Conservation (phyloP, 2,797 vertebrate species). For the Acrossocheilus fasciatus region DNA sequence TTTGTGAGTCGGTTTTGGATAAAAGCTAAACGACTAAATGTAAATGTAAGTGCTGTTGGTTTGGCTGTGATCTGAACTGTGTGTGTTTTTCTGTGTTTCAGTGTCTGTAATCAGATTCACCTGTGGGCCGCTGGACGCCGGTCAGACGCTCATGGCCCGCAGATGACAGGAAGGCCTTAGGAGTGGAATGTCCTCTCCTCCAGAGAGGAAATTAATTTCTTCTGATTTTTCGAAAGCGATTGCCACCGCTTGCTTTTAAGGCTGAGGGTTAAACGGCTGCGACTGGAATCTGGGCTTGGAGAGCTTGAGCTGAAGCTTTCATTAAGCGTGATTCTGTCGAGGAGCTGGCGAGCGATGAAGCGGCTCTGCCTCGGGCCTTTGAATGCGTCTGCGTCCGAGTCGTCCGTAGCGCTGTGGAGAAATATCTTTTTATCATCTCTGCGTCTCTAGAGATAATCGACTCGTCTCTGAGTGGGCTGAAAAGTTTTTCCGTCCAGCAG, state of each 20-base stretch:
- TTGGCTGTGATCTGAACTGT: neutral
- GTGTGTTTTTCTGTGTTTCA: conserved; percentile 53
- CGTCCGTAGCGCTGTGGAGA: conserved; percentile 31
- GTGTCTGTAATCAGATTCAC: conserved; percentile 86
- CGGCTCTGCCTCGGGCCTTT: conserved; percentile 64
- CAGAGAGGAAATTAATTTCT: conserved; percentile 90
- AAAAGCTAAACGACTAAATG: neutral
- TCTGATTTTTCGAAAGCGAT: conserved; percentile 80
- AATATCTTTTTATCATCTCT: conserved; percentile 64
- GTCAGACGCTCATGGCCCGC: conserved; percentile 90
- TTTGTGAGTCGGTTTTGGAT: neutral
- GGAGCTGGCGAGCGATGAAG: conserved; percentile 84
- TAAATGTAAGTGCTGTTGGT: neutral
- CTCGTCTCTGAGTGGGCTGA: conserved; percentile 49
- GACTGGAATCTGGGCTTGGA: conserved; percentile 80
- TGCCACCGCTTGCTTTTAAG: conserved; percentile 83
- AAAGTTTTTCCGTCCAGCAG: conserved; percentile 3
- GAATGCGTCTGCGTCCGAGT: conserved; percentile 60
- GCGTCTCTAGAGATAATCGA: conserved; percentile 63
- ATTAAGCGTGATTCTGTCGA: conserved; percentile 65
- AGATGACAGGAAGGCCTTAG: conserved; percentile 93
- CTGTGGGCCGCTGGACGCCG: conserved; percentile 84
- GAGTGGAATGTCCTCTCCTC: conserved; percentile 87
- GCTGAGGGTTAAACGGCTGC: conserved; percentile 71
- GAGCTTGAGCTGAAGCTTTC: conserved; percentile 64